Base-by-base conservation (phyloP, 2,797 vertebrate genomes). In the Buphagus erythrorhynchus region DNA sequence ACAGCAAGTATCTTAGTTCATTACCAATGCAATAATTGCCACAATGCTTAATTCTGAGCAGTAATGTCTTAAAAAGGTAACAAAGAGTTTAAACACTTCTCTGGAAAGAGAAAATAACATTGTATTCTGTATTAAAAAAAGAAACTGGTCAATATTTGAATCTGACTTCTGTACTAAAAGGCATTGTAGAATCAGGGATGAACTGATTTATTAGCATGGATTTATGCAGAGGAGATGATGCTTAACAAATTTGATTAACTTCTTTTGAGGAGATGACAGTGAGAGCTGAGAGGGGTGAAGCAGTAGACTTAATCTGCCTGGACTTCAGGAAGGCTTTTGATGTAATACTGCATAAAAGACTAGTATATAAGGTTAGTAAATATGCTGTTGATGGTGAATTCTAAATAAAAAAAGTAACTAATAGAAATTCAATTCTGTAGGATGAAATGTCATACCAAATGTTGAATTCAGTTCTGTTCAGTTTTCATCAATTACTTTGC, bases 281-380 rank as follows among this genome's bases (percentile, higher is more conserved):
- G 95, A 97, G 95, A 97, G 95, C 96, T 97, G 96, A 97, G 95
- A 97, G 94, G 95, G 95, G 95, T 97, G 95, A 97, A 97, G 96
- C 96, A 96, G 95, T 97, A 97, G 96, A 97, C 96, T 97, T 97
- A 96, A 96, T 97, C 96, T 97, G 95, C 96, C 96, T 97, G 96
- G 96, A 97, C 96, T 96, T 97, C 96, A 96, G 96, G 96, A 96
- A 96, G 96, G 96, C 95, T 97, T 97, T 97, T 97, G 96, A 97
- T 97, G 95, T 96, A 97, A 95, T 96, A 96, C 96, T 97, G 92
- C 96, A 97, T 96, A 97, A 97, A 96, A 97, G 94, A 96, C 96
- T 97, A 97, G 96, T 97, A 96, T 96, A 96, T 97, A 96, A 97
- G 96, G 95, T 97, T 96, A 97, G 96, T 97, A 96, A 97, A 96